Evolutionary conservation across 2,888 invertebrate species (phyloP).

Genomic region (Micoletzkya japonica): DNA sequence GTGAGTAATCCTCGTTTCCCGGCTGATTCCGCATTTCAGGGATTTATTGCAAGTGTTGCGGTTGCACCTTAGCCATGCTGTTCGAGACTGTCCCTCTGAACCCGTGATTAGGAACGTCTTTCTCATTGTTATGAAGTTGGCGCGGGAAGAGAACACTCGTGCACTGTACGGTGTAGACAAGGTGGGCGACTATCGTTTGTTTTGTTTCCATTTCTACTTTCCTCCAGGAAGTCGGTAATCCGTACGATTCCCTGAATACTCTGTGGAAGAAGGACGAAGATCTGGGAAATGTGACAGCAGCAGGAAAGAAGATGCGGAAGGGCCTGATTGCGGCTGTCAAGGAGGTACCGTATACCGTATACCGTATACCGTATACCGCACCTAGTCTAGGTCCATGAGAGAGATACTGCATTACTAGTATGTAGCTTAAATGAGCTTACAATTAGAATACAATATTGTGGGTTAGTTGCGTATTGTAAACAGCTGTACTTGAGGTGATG

Average conservation of each 20-base stretch:
- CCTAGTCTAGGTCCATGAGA: too few relatives aligned
- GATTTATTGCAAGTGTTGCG: conserved; percentile 19
- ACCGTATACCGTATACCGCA: too few relatives aligned
- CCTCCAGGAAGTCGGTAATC: conserved; percentile 24
- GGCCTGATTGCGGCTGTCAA: conserved; percentile 21
- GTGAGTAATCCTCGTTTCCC: not conserved
- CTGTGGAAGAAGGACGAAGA: conserved; percentile 26
- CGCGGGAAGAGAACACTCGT: conserved; percentile 27
- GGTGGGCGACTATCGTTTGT: not conserved
- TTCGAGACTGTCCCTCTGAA: conserved; percentile 11
- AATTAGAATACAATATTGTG: too few relatives aligned
- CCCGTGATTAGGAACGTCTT: conserved; percentile 26
- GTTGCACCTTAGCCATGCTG: not conserved
- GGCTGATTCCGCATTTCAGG: not conserved
- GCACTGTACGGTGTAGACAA: conserved; percentile 26
- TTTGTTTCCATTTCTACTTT: not conserved
- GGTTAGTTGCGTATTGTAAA: not conserved
- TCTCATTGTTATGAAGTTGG: conserved; percentile 24
- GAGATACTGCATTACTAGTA: too few relatives aligned
- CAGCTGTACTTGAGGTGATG: not conserved
- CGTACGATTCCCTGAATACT: conserved; percentile 26
- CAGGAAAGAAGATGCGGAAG: conserved; percentile 27
- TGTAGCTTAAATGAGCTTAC: too few relatives aligned
- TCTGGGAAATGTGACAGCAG: conserved; percentile 3
- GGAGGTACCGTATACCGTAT: conserved; percentile 3